Evolutionary conservation across 2,113 vertebrate genomes (phyloP).

Genomic region (Eublepharis macularius): DNA sequence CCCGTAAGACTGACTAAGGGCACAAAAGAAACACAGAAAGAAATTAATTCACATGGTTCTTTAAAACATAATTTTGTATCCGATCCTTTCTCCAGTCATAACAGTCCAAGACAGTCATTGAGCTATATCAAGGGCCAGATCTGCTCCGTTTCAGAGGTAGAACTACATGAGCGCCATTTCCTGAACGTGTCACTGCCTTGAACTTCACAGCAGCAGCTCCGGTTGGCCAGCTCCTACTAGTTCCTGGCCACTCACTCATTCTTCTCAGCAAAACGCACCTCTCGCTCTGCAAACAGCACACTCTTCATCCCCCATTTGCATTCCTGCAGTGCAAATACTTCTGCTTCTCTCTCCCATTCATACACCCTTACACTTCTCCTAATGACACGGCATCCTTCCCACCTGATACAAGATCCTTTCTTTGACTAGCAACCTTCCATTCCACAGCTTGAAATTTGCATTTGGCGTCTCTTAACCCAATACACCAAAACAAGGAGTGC

Average conservation of each 20-base stretch:
- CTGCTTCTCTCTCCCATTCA: neutral
- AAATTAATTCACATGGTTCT: neutral
- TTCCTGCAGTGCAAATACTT: neutral
- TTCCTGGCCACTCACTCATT: too few relatives aligned
- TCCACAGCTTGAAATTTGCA: neutral
- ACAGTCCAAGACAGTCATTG: neutral
- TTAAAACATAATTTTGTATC: neutral
- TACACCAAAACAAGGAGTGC: too few relatives aligned
- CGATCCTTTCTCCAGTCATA: neutral
- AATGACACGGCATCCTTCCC: too few relatives aligned
- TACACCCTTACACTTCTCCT: neutral
- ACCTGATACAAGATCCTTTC: neutral
- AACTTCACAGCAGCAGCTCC: neutral
- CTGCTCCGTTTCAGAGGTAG: neutral
- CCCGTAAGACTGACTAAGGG: slow-evolving; percentile 64
- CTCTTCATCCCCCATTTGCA: neutral
- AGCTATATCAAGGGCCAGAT: neutral
- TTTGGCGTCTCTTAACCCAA: too few relatives aligned
- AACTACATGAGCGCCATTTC: neutral
- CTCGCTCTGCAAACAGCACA: neutral
- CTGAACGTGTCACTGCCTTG: neutral
- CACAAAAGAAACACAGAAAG: slow-evolving; percentile 42
- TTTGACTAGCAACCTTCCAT: too few relatives aligned
- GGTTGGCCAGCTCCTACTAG: neutral
- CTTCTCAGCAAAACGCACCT: too few relatives aligned